Evolutionary conservation across 2,888 invertebrate species (phyloP), one percentile per base, ranked within the genome.

Genomic region (Trilocha varians): DNA sequence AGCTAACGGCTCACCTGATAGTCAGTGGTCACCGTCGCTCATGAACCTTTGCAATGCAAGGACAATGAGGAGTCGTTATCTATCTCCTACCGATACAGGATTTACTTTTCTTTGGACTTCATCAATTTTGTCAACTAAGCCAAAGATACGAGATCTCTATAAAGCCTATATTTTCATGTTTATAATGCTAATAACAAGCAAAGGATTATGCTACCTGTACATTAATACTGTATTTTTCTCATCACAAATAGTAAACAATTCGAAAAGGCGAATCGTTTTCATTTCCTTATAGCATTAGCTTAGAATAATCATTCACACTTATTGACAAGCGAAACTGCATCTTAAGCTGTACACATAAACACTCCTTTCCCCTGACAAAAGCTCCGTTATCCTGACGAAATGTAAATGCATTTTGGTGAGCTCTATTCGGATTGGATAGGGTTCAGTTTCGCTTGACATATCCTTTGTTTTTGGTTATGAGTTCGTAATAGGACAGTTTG

Each of bases 401-500:
- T 58, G 44, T 43, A 47, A 55, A 52, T 65, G 49, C 65, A 39
- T 42, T 53, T 46, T 41, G 46, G 42, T 38, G 44, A 48, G 45
- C 57, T 55, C 70, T 59, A 62, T 44, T 43, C 50, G 34, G 43
- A 38, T 15, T 41, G 44, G 40, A 53, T 64, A 76, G 58, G 63
- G 75, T 68, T 57, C 45, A 50, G 48, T 63, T 63, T 71, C 44
- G 65, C 51, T 44, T 47, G 61, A 50, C 43, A 50, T 6, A 3
- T 32, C 16, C 8, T 15, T 25, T 67, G 71, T 68, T 60, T 68
- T 70, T 71, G 74, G 25, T 25, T 25, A 76, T 70, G 76, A 25
- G 69, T 67, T 68, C 68, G 76, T 84, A 84, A 84, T 84, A 78
- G 78, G 84, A 82, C 82, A 82, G 80, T 84, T 84, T 82, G 84